Percentiles rank a stretch among this genome's conserved stretches.
Conservation (phyloP, 2,113 vertebrate species). For the Colius striatus region DNA sequence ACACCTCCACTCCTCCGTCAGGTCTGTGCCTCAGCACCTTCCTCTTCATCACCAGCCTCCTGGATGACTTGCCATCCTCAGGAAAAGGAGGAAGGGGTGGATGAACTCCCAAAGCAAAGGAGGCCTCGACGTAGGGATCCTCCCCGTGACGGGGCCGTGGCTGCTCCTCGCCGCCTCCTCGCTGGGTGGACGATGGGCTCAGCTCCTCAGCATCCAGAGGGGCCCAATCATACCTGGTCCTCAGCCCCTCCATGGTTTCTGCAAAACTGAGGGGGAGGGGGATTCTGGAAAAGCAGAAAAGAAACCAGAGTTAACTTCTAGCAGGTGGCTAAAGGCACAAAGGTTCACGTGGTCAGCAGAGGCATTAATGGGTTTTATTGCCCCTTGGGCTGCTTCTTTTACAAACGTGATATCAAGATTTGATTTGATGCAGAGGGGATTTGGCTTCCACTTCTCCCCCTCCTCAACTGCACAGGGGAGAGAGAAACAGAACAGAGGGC, state of each 20-base stretch:
- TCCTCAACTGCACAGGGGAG: too few species aligned
- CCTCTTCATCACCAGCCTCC: slow-evolving; percentile 71
- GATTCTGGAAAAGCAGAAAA: background rate
- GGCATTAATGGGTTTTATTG: too few species aligned
- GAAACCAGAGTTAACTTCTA: background rate
- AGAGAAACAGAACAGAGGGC: too few species aligned
- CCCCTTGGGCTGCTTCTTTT: too few species aligned
- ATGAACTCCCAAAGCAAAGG: background rate
- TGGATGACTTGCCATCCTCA: background rate
- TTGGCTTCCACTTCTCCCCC: too few species aligned
- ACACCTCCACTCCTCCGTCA: slow-evolving; percentile 62
- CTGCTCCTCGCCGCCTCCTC: background rate
- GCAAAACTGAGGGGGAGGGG: too few species aligned
- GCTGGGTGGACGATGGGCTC: slow-evolving; percentile 5
- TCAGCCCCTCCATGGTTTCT: slow-evolving; percentile 32
- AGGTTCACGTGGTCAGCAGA: too few species aligned
- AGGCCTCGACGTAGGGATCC: slow-evolving; percentile 49
- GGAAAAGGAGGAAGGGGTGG: background rate
- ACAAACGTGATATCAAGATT: too few species aligned
- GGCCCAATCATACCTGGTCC: background rate
- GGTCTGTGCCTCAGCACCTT: slow-evolving; percentile 76
- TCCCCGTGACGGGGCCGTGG: background rate
- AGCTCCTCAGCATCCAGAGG: background rate
- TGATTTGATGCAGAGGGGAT: too few species aligned
- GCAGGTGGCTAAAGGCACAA: background rate